A percentile compares a stretch with the other conserved stretches of the same genome.
phyloP scores from a whole-genome alignment of 2,888 invertebrate genomes.

The Apoderus coryli region DNA sequence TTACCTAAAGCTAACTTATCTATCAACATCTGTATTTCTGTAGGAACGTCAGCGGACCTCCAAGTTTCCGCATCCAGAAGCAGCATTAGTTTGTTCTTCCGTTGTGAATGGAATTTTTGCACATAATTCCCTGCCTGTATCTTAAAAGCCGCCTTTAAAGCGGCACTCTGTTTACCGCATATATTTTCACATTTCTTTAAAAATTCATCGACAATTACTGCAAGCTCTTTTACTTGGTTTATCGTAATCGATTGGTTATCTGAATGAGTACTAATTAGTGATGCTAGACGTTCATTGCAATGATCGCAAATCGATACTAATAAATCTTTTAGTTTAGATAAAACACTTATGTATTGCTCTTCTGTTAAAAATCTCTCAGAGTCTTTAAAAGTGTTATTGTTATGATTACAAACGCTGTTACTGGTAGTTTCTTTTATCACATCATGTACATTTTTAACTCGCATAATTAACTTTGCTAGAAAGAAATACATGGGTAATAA shows the following conservation, averaged over 20 bases:
- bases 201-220: slow-evolving; percentile 65
- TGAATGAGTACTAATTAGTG: slow-evolving; percentile 67
- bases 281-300: slow-evolving; percentile 84
- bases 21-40: slow-evolving; percentile 76
- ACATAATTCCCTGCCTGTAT: slow-evolving; percentile 84
- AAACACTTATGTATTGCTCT: slow-evolving; percentile 54
- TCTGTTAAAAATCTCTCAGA: slow-evolving; percentile 45
- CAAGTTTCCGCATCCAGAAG: slow-evolving; percentile 84
- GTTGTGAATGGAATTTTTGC: slow-evolving; percentile 77
- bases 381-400: slow-evolving; percentile 24
- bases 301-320: slow-evolving; percentile 76
- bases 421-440: slow-evolving; percentile 66
- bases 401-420: slow-evolving; percentile 40
- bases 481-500: no score
- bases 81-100: slow-evolving; percentile 69
- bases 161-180: slow-evolving; percentile 58
- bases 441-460: slow-evolving; percentile 59
- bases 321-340: slow-evolving; percentile 58
- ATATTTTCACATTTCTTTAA: slow-evolving; percentile 59
- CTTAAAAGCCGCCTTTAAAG: slow-evolving; percentile 68
- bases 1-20: slow-evolving; percentile 40
- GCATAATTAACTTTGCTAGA: slow-evolving; percentile 45
- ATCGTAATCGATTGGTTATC: slow-evolving; percentile 60
- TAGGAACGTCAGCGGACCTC: slow-evolving; percentile 84
- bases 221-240: slow-evolving; percentile 60